These are phyloP conservation scores for Mythimna pallens DNA, from an alignment of 2,888 invertebrate genomes.

Conservation along the genomic window DNA sequence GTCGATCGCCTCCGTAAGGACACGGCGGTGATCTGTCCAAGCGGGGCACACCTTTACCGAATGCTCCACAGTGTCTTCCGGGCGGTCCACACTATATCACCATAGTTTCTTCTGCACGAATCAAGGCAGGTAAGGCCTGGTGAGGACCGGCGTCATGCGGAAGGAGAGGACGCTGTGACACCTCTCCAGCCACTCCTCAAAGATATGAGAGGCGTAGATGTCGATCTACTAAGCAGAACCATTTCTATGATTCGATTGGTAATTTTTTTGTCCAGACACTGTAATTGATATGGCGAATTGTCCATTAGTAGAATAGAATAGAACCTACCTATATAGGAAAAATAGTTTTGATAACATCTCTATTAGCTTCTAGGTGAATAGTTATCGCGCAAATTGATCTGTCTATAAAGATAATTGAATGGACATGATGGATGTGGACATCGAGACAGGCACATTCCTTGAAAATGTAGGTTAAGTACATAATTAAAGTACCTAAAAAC, in stretches of 20 bases:
- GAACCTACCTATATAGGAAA: neutral
- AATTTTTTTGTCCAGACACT: neutral
- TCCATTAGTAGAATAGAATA: neutral
- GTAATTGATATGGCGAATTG: neutral
- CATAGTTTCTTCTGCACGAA: no score
- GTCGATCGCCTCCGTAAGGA: no score
- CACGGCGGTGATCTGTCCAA: no score
- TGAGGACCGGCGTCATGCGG: no score
- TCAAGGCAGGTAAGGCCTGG: no score
- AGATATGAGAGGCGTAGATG: no score
- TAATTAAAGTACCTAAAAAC: neutral
- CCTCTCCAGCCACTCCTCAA: no score
- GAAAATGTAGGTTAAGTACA: neutral
- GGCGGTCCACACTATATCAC: no score
- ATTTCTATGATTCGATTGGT: neutral
- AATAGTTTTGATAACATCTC: slow-evolving; percentile 19
- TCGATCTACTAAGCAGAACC: neutral
- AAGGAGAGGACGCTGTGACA: no score
- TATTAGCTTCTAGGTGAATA: slow-evolving; percentile 18
- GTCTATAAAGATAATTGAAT: slow-evolving; percentile 8
- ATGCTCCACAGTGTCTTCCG: no score
- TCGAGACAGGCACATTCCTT: neutral
- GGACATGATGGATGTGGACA: neutral
- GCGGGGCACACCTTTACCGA: no score
- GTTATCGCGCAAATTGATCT: slow-evolving; percentile 14